A percentile compares a stretch with the other conserved stretches of the same genome.
Conservation (phyloP, 2,888 invertebrate genomes). For the Zaprionus obscuricornis region DNA sequence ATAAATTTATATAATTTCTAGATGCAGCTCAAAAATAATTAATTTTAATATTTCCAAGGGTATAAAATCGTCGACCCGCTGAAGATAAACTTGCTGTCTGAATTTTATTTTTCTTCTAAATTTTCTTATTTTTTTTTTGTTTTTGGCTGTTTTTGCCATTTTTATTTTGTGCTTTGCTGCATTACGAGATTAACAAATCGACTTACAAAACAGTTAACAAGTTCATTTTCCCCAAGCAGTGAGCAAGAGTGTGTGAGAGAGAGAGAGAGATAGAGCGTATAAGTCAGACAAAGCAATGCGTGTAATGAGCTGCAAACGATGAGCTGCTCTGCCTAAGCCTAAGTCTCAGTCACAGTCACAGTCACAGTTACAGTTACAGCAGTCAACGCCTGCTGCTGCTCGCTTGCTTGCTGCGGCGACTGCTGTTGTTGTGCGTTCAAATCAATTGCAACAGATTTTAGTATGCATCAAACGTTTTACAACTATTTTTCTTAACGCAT, state of each 20-base stretch:
- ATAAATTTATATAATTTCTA: too few relatives aligned
- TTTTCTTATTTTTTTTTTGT: too few relatives aligned
- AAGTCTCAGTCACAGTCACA: too few relatives aligned
- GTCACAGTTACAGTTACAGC: too few relatives aligned
- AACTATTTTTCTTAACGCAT: conserved; percentile 80
- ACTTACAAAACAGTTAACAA: conserved; percentile 53
- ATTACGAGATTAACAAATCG: conserved; percentile 43
- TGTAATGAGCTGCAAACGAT: conserved; percentile 67
- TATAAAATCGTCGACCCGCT: too few relatives aligned
- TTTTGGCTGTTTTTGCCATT: not conserved
- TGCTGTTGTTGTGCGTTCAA: conserved; percentile 34
- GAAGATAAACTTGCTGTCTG: too few relatives aligned
- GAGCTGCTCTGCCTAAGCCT: not conserved
- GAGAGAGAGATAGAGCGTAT: too few relatives aligned
- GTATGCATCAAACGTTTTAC: conserved; percentile 80
- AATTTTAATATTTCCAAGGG: too few relatives aligned
- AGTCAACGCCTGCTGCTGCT: not conserved
- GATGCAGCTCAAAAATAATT: too few relatives aligned
- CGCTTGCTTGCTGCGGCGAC: not conserved
- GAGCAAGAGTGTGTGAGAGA: not conserved
- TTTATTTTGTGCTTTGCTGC: conserved; percentile 24
- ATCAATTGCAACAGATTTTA: conserved; percentile 77
- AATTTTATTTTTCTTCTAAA: too few relatives aligned
- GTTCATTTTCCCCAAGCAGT: conserved; percentile 35
- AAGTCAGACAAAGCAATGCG: conserved; percentile 24